phyloP scores from a whole-genome alignment of 2,888 invertebrate species.

The Dermolepida albohirtum region DNA sequence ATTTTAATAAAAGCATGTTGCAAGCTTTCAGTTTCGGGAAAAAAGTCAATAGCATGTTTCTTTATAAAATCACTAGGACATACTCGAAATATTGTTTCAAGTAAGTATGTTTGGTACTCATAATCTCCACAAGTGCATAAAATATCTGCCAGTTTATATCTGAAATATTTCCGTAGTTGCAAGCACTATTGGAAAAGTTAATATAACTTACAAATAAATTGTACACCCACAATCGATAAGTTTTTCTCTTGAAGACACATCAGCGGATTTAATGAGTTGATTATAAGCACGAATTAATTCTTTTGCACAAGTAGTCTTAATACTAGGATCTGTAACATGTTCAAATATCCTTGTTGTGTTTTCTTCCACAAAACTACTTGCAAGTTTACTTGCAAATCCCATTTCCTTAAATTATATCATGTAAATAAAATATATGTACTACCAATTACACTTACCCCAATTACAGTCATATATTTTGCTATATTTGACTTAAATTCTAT shows the following conservation, averaged over 20 bases:
- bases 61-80: conserved; percentile 13
- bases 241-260: conserved; percentile 13
- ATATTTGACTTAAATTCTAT: conserved; percentile 15
- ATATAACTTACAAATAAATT: conserved; percentile 34
- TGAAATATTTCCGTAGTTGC: conserved; percentile 1
- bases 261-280: conserved; percentile 10
- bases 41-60: conserved; percentile 19
- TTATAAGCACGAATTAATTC: conserved; percentile 29
- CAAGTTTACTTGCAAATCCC: not conserved
- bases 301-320: conserved; percentile 21
- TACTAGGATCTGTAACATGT: conserved; percentile 31
- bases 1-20: conserved; percentile 25
- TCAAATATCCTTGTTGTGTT: conserved; percentile 24
- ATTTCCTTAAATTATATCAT: conserved; percentile 25
- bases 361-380: conserved; percentile 21
- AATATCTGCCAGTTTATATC: conserved; percentile 29
- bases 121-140: conserved; percentile 36
- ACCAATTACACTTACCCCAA: conserved; percentile 11
- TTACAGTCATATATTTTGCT: conserved; percentile 12
- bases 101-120: conserved; percentile 34
- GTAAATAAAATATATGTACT: not conserved
- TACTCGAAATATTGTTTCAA: conserved; percentile 37
- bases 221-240: conserved; percentile 11
- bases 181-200: not conserved
- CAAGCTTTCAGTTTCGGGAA: conserved; percentile 30